Base-by-base conservation (phyloP, 2,113 vertebrate genomes). In the Petroica traversi region DNA sequence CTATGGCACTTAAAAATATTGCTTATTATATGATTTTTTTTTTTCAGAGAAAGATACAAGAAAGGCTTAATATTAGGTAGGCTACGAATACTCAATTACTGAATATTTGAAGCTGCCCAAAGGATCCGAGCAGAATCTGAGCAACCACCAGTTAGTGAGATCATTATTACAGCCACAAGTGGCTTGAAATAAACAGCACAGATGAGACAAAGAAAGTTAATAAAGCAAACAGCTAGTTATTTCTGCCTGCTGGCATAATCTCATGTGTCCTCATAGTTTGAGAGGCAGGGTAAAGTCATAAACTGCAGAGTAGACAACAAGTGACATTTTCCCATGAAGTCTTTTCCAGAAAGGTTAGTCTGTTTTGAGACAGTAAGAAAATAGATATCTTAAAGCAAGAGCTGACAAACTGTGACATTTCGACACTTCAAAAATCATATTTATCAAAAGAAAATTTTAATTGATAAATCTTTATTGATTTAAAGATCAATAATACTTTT, bases 1-100 rank as follows among this genome's bases (percentile, higher is more conserved):
- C n/a, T 14, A 12, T n/a, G 7, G 24, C 0, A 0, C 36, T 64
- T 51, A 24, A 38, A 52, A 12, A 14, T 33, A 9, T 22, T 62
- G 19, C 16, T 36, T 26, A 3, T n/a, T 76, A 15, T 52, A 24
- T 8, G 2, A 7, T 55, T 5, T 71, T 71, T 67, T 71, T 34
- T 73, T 15, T 15, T 19, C 23, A 41, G 36, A 34, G 9, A 19
- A 16, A 18, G 19, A 26, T 19, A 34, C 3, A 72, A 72, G 40
- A 55, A 62, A 58, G 28, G 14, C n/a, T 84, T 58, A 48, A 84
- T 89, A 51, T 59, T 62, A 43, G 13, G 9, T 20, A 73, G 38
- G 11, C 8, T 69, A 41, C 12, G 46, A 82, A 61, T 73, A 57
- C 33, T 75, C 31, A 45, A 10, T 40, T 72, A 48, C 36, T 68